phyloP scores from a whole-genome alignment of 1,140 invertebrate genomes.

The Aphaenogaster ashmeadi region DNA sequence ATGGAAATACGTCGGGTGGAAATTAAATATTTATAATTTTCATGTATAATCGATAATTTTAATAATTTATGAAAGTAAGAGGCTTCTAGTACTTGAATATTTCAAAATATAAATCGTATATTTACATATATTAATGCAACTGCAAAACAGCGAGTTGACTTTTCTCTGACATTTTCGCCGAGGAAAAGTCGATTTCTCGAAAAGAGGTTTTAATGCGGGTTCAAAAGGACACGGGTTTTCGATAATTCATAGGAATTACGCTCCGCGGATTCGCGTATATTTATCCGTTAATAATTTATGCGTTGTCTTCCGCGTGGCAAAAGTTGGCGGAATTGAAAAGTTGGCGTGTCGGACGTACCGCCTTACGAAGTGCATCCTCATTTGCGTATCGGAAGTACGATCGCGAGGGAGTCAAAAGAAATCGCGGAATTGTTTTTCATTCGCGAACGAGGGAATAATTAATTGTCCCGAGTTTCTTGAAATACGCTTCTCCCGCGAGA shows the following conservation, averaged over 20 bases:
- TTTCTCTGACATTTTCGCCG: not conserved
- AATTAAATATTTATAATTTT: not conserved
- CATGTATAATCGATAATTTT: not conserved
- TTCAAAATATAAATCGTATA: not conserved
- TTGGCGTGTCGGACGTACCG: not conserved
- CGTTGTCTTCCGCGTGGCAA: not conserved
- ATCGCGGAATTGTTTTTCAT: slow-evolving; percentile 60
- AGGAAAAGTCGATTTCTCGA: not conserved
- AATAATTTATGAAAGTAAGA: not conserved
- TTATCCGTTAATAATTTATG: slow-evolving; percentile 31
- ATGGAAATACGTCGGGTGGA: not conserved
- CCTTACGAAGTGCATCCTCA: slow-evolving; percentile 5
- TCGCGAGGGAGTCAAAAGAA: slow-evolving; percentile 46
- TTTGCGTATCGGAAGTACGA: slow-evolving; percentile 39
- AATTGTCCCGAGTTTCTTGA: slow-evolving; percentile 61
- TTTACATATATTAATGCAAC: not conserved
- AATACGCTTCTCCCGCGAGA: slow-evolving; percentile 20
- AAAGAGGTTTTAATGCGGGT: not conserved
- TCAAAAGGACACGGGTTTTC: slow-evolving; percentile 6
- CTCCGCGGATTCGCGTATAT: slow-evolving; percentile 3
- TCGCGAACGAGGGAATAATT: slow-evolving; percentile 56
- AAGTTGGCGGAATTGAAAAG: slow-evolving; percentile 43
- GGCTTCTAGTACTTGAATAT: not conserved
- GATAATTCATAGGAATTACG: slow-evolving; percentile 27
- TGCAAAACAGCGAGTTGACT: not conserved